Conservation (phyloP, 2,797 vertebrate species). For the Bradypodion ventrale region DNA sequence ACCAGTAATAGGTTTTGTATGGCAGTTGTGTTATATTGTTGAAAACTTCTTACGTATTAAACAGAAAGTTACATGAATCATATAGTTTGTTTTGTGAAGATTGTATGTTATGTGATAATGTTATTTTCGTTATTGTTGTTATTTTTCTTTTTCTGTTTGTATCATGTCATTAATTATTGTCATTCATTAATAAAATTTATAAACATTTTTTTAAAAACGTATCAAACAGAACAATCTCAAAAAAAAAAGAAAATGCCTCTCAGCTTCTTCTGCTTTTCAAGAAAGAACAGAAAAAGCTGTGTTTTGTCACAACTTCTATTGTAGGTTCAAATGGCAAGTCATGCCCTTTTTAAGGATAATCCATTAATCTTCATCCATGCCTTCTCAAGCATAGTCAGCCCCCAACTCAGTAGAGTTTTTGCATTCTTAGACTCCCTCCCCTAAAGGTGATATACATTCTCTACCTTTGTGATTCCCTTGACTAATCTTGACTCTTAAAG, state of each 20-base stretch:
- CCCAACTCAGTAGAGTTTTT: neutral
- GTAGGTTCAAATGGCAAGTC: neutral
- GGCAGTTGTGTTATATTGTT: neutral
- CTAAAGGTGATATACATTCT: too few relatives aligned
- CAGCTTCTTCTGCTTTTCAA: neutral
- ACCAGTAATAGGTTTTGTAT: neutral
- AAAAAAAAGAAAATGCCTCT: neutral
- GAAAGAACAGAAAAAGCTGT: neutral
- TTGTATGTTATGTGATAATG: too few relatives aligned
- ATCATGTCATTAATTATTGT: too few relatives aligned
- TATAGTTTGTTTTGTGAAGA: too few relatives aligned
- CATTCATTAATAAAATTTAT: too few relatives aligned
- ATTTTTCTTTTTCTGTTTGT: too few relatives aligned
- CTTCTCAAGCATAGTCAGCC: neutral
- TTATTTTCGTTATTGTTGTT: too few relatives aligned
- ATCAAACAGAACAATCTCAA: neutral
- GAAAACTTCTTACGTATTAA: neutral
- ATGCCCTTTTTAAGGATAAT: neutral
- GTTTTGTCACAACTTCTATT: neutral
- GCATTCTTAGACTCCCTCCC: neutral
- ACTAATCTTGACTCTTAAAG: too few relatives aligned
- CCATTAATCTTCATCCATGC: neutral
- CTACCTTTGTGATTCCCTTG: too few relatives aligned
- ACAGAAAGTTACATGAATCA: too few relatives aligned
- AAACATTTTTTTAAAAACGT: too few relatives aligned